These are phyloP conservation scores for Asobara japonica DNA, from an alignment of 1,140 invertebrate genomes.

Conservation along the genomic window DNA sequence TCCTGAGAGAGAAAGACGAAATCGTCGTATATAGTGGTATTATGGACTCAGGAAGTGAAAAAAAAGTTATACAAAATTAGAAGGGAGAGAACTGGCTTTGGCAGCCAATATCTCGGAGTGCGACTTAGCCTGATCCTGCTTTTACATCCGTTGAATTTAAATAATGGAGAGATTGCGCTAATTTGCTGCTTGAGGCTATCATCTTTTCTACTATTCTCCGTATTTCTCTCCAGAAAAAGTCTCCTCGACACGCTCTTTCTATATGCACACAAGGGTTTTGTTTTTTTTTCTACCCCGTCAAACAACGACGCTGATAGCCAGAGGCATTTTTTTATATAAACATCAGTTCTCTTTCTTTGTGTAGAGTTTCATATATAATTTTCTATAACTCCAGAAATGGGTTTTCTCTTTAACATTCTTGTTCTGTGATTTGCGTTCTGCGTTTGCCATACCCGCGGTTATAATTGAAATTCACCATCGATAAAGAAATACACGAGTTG, in stretches of 20 bases:
- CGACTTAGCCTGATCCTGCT: slow-evolving; percentile 58
- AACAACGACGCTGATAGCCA: neutral
- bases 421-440: neutral
- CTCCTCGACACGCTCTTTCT: neutral
- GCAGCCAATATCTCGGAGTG: slow-evolving; percentile 59
- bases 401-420: neutral
- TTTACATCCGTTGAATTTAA: slow-evolving; percentile 59
- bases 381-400: neutral
- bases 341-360: neutral
- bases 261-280: too few species aligned
- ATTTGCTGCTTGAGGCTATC: slow-evolving; percentile 39
- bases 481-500: too few species aligned
- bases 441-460: too few species aligned
- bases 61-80: neutral
- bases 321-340: neutral
- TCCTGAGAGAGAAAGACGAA: neutral
- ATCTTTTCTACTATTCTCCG: neutral
- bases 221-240: neutral
- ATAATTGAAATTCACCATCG: too few species aligned
- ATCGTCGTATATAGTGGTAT: neutral
- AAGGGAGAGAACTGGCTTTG: slow-evolving; percentile 40
- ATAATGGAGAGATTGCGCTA: slow-evolving; percentile 55
- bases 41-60: neutral
- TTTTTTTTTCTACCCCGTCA: neutral
- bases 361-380: neutral